These are phyloP conservation scores for Reinhardtius hippoglossoides DNA, from an alignment of 2,113 vertebrate genomes.

Conservation along the genomic window DNA sequence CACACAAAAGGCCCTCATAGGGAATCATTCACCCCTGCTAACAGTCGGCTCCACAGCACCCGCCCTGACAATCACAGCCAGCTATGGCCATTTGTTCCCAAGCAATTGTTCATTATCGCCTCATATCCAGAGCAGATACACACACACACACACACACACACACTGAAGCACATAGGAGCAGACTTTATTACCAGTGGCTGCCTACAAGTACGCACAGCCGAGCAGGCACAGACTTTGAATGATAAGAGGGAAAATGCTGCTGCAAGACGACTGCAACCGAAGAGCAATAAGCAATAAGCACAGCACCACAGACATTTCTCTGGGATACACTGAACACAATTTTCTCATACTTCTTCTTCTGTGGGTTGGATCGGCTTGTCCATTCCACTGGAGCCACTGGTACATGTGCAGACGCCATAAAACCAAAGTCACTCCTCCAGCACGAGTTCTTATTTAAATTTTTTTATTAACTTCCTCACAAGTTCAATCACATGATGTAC, in stretches of 20 bases:
- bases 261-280: constrained; percentile 54
- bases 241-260: constrained; percentile 19
- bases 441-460: not conserved
- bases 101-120: constrained; percentile 57
- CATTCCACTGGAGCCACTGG: constrained; percentile 1
- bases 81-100: constrained; percentile 51
- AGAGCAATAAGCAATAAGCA: constrained; percentile 21
- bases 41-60: constrained; percentile 31
- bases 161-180: constrained; percentile 25
- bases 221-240: not conserved
- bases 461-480: not conserved
- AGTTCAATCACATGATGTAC: constrained; percentile 17
- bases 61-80: constrained; percentile 57
- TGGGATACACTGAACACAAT: not conserved
- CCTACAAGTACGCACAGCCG: not conserved
- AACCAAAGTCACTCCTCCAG: constrained; percentile 14
- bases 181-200: constrained; percentile 15
- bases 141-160: constrained; percentile 21
- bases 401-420: constrained; percentile 11
- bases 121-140: constrained; percentile 38
- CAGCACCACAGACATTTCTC: not conserved
- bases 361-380: constrained; percentile 3
- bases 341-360: not conserved
- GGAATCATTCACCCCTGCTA: constrained; percentile 53
- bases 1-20: constrained; percentile 63